Evolutionary conservation across 2,797 vertebrate species (phyloP).

Genomic region (Oryzias dopingdopingensis): DNA sequence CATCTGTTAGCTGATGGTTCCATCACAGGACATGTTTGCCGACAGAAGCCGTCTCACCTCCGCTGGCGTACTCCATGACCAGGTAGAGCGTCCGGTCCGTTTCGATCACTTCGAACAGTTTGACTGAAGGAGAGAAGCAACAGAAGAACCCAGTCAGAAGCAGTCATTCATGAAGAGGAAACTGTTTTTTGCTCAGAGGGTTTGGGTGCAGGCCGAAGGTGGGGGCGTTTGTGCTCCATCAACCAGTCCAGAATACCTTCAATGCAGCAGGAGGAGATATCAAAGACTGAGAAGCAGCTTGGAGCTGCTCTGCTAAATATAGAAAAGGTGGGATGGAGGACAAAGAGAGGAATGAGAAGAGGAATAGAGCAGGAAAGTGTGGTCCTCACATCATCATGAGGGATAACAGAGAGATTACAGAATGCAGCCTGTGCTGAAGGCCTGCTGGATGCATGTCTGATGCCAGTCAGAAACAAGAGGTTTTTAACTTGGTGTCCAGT

Average conservation of each 20-base stretch:
- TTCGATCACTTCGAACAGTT: slow-evolving; percentile 98
- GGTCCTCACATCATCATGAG: slow-evolving; percentile 35
- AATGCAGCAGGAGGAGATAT: slow-evolving; percentile 25
- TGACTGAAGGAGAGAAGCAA: slow-evolving; percentile 74
- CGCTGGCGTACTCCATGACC: slow-evolving; percentile 99
- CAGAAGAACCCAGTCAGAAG: slow-evolving; percentile 17
- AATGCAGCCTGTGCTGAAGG: too few relatives aligned
- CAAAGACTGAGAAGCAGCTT: slow-evolving; percentile 35
- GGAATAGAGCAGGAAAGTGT: slow-evolving; percentile 15
- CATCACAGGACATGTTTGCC: not conserved
- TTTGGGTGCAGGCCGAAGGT: slow-evolving; percentile 11
- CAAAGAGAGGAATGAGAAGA: slow-evolving; percentile 9
- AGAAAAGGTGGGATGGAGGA: slow-evolving; percentile 61
- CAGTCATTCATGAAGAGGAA: slow-evolving; percentile 13
- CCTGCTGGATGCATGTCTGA: too few relatives aligned
- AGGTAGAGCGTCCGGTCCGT: slow-evolving; percentile 98
- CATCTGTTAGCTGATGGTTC: too few relatives aligned
- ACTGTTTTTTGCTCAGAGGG: slow-evolving; percentile 10
- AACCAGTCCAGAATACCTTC: slow-evolving; percentile 8
- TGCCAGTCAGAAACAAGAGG: too few relatives aligned
- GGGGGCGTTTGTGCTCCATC: slow-evolving; percentile 18
- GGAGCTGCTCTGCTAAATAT: slow-evolving; percentile 58
- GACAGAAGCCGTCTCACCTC: slow-evolving; percentile 81
- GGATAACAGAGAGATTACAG: slow-evolving; percentile 9
- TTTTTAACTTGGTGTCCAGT: too few relatives aligned